Evolutionary conservation across 2,888 invertebrate species (phyloP), one percentile per base, ranked within the genome.

Genomic region (Julus scandinavius): DNA sequence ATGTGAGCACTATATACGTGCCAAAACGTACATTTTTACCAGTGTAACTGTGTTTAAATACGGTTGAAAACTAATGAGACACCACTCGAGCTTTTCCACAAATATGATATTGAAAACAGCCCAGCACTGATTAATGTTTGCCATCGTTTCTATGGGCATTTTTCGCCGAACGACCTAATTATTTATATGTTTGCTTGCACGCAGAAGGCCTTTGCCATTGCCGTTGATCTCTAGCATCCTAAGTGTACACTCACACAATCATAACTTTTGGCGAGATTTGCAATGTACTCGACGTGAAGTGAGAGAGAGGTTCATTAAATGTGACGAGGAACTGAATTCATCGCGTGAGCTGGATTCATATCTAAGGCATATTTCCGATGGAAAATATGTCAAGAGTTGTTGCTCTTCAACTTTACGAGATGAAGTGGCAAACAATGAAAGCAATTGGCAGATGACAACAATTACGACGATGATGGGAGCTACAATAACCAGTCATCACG

Each of bases 301-400:
- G 72, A 29, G 72, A 29, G 72, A 72, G 72, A 72, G 29, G 72
- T 72, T 72, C 72, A 72, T 72, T 72, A 72, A 29, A 29, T 72
- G 72, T 72, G 72, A 29, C 72, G 72, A 29, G 54, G 54, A 54
- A 54, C 54, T 13, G 13, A 17, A 54, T 15, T 54, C 54, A 54
- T 54, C 54, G 54, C 54, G 54, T 54, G 72, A 6, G 9, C 2
- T 5, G 20, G 72, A 72, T 29, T 72, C 72, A 29, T 72, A 72
- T 72, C 72, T 29, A n/a, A 20, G 72, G n/a, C 72, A 72, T 72
- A 72, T 72, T 72, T 72, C 72, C 72, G 72, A 72, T 72, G 72
- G 72, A 72, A 72, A 72, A 72, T 72, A 72, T 72, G 72, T 72
- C 72, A 72, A 72, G 72, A 72, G 72, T 72, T 72, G 72, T 72